phyloP scores from a whole-genome alignment of 1,140 invertebrate species.

The Asbolus verrucosus region DNA sequence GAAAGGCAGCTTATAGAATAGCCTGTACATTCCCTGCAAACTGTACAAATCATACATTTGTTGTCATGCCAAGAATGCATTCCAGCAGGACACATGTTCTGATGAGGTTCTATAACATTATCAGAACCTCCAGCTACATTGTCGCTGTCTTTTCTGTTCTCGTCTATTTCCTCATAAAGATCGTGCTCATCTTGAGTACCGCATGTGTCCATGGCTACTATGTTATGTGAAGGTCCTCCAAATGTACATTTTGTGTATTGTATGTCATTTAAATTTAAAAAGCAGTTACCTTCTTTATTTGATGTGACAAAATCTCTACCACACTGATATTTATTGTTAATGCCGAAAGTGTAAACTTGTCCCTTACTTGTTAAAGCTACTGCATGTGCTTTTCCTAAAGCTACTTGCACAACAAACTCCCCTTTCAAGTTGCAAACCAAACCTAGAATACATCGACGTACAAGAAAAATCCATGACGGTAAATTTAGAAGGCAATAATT shows the following conservation, averaged over 20 bases:
- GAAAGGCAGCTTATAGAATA: conserved; percentile 89
- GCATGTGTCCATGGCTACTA: conserved; percentile 75
- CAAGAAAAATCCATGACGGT: neutral
- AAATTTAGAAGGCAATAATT: neutral
- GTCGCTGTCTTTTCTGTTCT: conserved; percentile 57
- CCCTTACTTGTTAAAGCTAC: conserved; percentile 90
- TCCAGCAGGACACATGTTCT: conserved; percentile 76
- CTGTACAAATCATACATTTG: conserved; percentile 89
- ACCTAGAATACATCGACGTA: conserved; percentile 64
- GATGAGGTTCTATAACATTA: conserved; percentile 64
- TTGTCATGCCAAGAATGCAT: conserved; percentile 82
- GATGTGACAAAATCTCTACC: conserved; percentile 85
- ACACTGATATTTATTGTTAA: conserved; percentile 98
- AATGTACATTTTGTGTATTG: no score
- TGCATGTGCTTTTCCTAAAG: conserved; percentile 95
- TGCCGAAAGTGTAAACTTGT: conserved; percentile 94
- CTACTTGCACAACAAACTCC: conserved; percentile 84
- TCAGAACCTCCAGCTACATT: conserved; percentile 68
- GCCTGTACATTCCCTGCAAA: conserved; percentile 94
- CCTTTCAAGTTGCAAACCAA: conserved; percentile 81
- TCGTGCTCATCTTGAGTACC: conserved; percentile 71
- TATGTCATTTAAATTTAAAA: no score
- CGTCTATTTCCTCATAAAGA: conserved; percentile 60
- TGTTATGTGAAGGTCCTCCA: conserved; percentile 58
- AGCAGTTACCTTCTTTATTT: conserved; percentile 70